phyloP scores from a whole-genome alignment of 2,113 vertebrate species.

The Stigmatopora nigra region DNA sequence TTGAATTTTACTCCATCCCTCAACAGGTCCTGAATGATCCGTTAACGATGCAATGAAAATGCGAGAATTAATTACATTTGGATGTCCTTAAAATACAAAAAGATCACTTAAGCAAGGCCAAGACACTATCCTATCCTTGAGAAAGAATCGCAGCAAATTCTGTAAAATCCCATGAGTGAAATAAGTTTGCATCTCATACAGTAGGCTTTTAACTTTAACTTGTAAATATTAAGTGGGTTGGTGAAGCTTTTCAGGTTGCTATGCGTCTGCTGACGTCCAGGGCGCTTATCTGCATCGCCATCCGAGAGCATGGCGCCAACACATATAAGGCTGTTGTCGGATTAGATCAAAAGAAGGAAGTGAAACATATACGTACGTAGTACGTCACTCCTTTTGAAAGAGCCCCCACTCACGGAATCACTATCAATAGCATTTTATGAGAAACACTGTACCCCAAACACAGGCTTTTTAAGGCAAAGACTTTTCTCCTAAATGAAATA shows the following conservation, averaged over 20 bases:
- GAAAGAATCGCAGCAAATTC: conserved; percentile 11
- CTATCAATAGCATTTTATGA: conserved; percentile 54
- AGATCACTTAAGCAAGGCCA: conserved; percentile 27
- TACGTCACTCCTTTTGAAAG: conserved; percentile 47
- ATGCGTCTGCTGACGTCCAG: conserved; percentile 42
- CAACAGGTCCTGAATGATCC: conserved; percentile 21
- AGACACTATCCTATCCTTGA: conserved; percentile 40
- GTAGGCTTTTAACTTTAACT: conserved; percentile 43
- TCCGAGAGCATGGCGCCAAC: conserved; percentile 53
- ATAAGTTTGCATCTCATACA: conserved; percentile 25
- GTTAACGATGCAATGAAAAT: conserved; percentile 34
- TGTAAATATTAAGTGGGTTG: conserved; percentile 50
- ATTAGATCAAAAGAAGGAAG: conserved; percentile 44
- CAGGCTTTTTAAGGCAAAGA: conserved; percentile 66
- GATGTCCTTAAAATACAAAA: conserved; percentile 7
- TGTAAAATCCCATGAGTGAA: conserved; percentile 19
- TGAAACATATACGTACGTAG: conserved; percentile 44
- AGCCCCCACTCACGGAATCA: conserved; percentile 32
- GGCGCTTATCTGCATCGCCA: conserved; percentile 59
- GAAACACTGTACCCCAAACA: conserved; percentile 56
- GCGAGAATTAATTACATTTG: conserved; percentile 16
- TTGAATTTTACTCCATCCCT: not conserved
- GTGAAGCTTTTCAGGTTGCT: conserved; percentile 62
- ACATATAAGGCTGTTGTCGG: conserved; percentile 30
- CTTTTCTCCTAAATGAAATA: conserved; percentile 17